phyloP scores from a whole-genome alignment of 2,888 invertebrate genomes.

The Hyposoter didymator region DNA sequence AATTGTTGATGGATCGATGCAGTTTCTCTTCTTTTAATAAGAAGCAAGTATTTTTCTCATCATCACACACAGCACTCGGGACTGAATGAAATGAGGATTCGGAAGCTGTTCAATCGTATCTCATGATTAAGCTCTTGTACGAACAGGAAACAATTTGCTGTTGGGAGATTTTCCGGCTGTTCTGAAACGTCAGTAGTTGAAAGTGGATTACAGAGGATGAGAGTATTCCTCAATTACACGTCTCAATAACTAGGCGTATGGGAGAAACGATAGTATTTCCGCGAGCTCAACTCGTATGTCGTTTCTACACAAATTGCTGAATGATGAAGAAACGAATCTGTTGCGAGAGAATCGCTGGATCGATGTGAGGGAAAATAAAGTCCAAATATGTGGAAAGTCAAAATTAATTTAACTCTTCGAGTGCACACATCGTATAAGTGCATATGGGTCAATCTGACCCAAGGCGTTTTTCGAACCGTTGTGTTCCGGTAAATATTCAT shows the following conservation, averaged over 20 bases:
- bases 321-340: neutral
- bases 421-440: too few relatives aligned
- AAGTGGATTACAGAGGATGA: slow-evolving; percentile 48
- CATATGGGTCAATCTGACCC: too few relatives aligned
- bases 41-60: slow-evolving; percentile 8
- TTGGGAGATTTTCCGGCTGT: slow-evolving; percentile 53
- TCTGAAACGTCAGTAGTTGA: slow-evolving; percentile 40
- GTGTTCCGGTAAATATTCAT: too few relatives aligned
- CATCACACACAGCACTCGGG: slow-evolving; percentile 1
- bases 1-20: neutral
- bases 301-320: neutral
- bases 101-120: slow-evolving; percentile 25
- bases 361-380: neutral
- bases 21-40: slow-evolving; percentile 2
- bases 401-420: neutral
- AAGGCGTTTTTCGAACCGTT: too few relatives aligned
- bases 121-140: slow-evolving; percentile 47
- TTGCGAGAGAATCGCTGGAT: neutral
- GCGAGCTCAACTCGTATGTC: slow-evolving; percentile 2
- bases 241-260: slow-evolving; percentile 3
- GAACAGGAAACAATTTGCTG: slow-evolving; percentile 60
- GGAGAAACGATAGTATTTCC: slow-evolving; percentile 29
- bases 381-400: neutral
- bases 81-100: slow-evolving; percentile 41
- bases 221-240: neutral